Conservation (phyloP, 2,888 invertebrate species). For the Torymus auratus region DNA sequence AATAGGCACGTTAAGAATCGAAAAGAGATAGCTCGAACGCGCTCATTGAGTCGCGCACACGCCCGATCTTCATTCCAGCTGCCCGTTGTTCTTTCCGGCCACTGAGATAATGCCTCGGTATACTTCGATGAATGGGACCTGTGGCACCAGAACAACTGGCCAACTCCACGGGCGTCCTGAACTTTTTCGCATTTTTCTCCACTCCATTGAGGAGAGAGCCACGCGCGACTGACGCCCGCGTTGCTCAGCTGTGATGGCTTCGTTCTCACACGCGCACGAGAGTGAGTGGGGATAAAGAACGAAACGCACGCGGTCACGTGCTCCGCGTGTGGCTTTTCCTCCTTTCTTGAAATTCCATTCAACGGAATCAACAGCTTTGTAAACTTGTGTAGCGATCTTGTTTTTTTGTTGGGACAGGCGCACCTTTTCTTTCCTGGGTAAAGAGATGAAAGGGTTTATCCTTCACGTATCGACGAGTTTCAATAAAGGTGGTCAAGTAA, state of each 20-base stretch:
- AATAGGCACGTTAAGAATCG: constrained; percentile 22
- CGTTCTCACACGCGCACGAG: constrained; percentile 5
- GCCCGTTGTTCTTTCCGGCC: constrained; percentile 53
- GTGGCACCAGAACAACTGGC: constrained; percentile 36
- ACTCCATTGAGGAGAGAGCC: background rate
- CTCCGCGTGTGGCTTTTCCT: constrained; percentile 10
- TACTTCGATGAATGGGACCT: constrained; percentile 54
- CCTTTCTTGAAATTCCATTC: constrained; percentile 35
- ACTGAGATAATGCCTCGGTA: constrained; percentile 46
- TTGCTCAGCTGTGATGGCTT: constrained; percentile 42
- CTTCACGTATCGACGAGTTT: constrained; percentile 7
- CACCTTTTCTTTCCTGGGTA: too few relatives aligned
- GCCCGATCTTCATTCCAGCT: too few relatives aligned
- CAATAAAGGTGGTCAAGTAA: constrained; percentile 40
- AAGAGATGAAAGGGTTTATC: too few relatives aligned
- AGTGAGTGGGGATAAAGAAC: too few relatives aligned
- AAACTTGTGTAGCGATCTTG: constrained; percentile 53
- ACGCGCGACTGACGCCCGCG: background rate
- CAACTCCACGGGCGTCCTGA: constrained; percentile 32
- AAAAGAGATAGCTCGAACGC: background rate
- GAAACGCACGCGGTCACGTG: too few relatives aligned
- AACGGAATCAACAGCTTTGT: background rate
- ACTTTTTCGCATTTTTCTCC: constrained; percentile 46
- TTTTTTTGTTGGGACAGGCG: too few relatives aligned
- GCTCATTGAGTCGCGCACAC: background rate